Conservation (phyloP, 2,888 invertebrate genomes). For the Cistogaster globosa region DNA sequence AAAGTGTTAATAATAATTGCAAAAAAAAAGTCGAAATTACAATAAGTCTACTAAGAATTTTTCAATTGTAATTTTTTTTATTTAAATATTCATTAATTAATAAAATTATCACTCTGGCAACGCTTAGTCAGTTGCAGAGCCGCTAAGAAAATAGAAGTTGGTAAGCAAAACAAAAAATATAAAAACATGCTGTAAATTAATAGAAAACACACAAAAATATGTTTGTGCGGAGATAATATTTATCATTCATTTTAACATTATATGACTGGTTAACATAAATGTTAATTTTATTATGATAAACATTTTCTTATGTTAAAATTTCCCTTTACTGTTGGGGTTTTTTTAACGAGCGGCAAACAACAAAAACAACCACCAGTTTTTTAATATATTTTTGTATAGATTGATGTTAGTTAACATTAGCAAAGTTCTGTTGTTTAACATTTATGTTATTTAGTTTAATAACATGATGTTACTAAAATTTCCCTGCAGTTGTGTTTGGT, state of each 20-base stretch:
- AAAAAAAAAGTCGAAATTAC: no score
- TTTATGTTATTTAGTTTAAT: conserved; percentile 35
- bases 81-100: no score
- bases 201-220: conserved; percentile 6
- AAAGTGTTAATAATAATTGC: no score
- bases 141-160: conserved; percentile 58
- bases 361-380: conserved; percentile 59
- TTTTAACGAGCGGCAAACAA: conserved; percentile 1
- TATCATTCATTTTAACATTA: background rate
- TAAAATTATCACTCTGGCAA: no score
- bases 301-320: conserved; percentile 48
- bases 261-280: conserved; percentile 33
- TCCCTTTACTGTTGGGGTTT: conserved; percentile 31
- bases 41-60: no score
- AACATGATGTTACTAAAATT: conserved; percentile 55
- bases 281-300: conserved; percentile 12
- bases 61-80: no score
- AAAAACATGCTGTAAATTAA: conserved; percentile 23
- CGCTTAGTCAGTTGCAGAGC: conserved; percentile 2
- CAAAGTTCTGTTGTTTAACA: conserved; percentile 23
- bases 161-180: conserved; percentile 64
- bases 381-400: background rate
- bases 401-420: conserved; percentile 57
- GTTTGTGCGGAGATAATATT: background rate
- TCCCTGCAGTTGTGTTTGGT: conserved; percentile 69